Conservation (phyloP, 2,113 vertebrate species). For the Poeciliopsis retropinna region DNA sequence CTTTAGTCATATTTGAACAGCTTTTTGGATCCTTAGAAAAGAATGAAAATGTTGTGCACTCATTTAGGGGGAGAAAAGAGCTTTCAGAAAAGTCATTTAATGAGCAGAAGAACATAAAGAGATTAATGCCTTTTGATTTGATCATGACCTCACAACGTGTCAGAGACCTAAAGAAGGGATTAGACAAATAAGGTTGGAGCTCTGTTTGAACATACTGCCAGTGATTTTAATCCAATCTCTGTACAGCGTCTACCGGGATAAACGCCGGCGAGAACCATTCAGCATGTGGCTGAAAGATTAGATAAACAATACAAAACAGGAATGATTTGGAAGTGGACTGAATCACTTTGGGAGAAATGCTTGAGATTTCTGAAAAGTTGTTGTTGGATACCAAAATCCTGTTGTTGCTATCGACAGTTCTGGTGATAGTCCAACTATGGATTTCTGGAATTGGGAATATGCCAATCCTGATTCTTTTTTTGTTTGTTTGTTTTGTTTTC, state of each 20-base stretch:
- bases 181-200: slow-evolving; percentile 56
- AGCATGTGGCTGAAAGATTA: slow-evolving; percentile 50
- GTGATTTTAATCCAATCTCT: slow-evolving; percentile 70
- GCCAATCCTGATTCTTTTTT: no score
- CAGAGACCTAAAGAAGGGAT: slow-evolving; percentile 57
- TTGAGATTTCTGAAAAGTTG: no score
- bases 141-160: slow-evolving; percentile 63
- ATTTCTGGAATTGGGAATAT: no score
- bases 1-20: no score
- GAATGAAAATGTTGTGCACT: not conserved
- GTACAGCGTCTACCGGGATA: slow-evolving; percentile 24
- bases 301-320: slow-evolving; percentile 23
- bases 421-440: no score
- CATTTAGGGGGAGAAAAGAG: not conserved
- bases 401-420: no score
- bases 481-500: no score
- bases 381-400: no score
- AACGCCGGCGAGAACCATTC: slow-evolving; percentile 23
- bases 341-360: not conserved
- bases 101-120: slow-evolving; percentile 48
- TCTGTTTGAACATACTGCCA: slow-evolving; percentile 28
- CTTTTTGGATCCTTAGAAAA: not conserved
- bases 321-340: slow-evolving; percentile 14
- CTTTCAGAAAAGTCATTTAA: slow-evolving; percentile 20
- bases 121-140: slow-evolving; percentile 61